A percentile compares a stretch with the other conserved stretches of the same genome.
phyloP scores from a whole-genome alignment of 2,797 vertebrate genomes.

The Sylvia borin region DNA sequence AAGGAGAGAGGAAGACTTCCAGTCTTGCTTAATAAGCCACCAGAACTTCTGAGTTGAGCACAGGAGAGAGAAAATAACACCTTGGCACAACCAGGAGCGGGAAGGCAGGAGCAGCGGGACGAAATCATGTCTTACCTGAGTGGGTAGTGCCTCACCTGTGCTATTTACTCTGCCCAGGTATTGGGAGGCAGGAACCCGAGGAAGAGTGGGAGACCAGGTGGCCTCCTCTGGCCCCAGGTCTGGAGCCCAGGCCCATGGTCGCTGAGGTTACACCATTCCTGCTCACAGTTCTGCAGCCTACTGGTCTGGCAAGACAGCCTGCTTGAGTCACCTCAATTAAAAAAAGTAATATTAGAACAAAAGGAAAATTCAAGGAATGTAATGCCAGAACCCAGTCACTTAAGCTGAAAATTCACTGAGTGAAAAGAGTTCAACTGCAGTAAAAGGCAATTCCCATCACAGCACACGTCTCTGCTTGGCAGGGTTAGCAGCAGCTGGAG shows the following conservation, averaged over 20 bases:
- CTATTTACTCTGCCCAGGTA: neutral
- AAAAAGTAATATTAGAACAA: neutral
- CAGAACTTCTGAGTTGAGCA: neutral
- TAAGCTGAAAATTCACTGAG: neutral
- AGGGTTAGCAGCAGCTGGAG: neutral
- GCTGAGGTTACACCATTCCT: neutral
- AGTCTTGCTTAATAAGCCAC: neutral
- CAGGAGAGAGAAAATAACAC: neutral
- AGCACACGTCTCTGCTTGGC: neutral
- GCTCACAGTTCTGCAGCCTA: neutral
- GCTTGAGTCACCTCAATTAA: neutral
- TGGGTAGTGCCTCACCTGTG: neutral
- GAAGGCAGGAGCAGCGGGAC: neutral
- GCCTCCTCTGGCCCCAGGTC: neutral
- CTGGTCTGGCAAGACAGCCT: neutral
- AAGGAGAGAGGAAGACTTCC: neutral
- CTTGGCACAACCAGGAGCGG: neutral
- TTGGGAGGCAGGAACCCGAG: neutral
- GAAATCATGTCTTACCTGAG: neutral
- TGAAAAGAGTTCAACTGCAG: neutral
- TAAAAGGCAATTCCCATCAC: conserved; percentile 12
- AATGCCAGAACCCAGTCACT: neutral
- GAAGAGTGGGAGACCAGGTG: neutral
- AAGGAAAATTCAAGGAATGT: neutral
- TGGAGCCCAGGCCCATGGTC: neutral